Base-by-base conservation (phyloP, 1,140 invertebrate genomes). In the Vollenhovia emeryi region DNA sequence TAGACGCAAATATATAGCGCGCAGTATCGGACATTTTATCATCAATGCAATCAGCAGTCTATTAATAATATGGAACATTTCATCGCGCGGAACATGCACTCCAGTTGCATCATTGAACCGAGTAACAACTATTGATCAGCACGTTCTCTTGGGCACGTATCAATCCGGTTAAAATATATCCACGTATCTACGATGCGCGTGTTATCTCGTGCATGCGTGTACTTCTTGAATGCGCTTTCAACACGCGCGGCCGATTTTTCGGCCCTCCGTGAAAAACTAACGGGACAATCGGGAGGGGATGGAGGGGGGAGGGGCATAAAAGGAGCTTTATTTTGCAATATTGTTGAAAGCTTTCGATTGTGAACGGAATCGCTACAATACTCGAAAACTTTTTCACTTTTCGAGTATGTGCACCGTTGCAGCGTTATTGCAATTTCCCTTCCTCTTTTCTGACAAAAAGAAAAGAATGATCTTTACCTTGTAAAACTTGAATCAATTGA, bases 21-120 rank as follows among this genome's bases (percentile, higher is more conserved):
- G n/a, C 24, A 8, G 21, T 79, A 52, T 64, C 8, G 45, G 15
- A n/a, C 11, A 21, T 80, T 27, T 69, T 40, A 69, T 80, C 21
- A 69, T 69, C 69, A 80, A 55, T 21, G 62, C 76, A 68, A 80
- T 55, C 33, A 13, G 15, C 21, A 55, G 33, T 55, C 33, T 55
- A 52, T 80, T 69, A 69, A 80, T 80, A 80, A 69, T n/a, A 48
- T 36, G 24, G n/a, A 36, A 78, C 48, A 71, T 83, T 83, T 73
- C 68, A 59, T 80, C 30, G 45, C 33, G n/a, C 36, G 4, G 45
- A 15, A 40, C 24, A 24, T 24, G 45, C 15, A 79, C 36, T 40
- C 24, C 62, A 24, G 64, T 43, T 69, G 21, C 18, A 55, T 69
- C 64, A 69, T 8, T 52, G 33, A 69, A 76, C 9, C 18, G 6